Conservation (phyloP, 1,140 invertebrate genomes). For the Penaeus indicus region DNA sequence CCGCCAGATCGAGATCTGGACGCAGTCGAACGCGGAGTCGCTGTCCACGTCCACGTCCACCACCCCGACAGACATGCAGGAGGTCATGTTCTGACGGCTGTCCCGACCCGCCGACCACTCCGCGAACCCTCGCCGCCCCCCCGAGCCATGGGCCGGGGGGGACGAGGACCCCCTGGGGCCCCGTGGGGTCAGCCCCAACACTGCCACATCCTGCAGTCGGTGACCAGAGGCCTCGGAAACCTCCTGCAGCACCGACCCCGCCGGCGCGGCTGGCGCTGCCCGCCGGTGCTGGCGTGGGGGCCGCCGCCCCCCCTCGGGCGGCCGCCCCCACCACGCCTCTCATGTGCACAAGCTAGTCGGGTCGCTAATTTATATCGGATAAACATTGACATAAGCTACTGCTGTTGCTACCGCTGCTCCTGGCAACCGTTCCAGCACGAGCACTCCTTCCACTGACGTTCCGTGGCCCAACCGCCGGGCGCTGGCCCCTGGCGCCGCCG, state of each 20-base stretch:
- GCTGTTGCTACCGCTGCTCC: conserved; percentile 56
- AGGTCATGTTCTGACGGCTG: conserved; percentile 57
- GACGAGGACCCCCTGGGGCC: conserved; percentile 23
- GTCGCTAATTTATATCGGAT: conserved; percentile 63
- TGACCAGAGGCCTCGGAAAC: conserved; percentile 55
- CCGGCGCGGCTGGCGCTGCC: conserved; percentile 50
- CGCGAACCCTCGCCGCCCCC: conserved; percentile 38
- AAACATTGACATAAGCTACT: conserved; percentile 60
- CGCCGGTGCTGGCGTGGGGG: conserved; percentile 59
- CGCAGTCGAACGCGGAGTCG: conserved; percentile 40
- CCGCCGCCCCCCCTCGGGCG: conserved; percentile 52
- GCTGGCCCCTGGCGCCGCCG: neutral
- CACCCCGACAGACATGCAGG: conserved; percentile 58
- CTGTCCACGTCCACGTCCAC: conserved; percentile 41
- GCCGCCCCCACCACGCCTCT: conserved; percentile 57
- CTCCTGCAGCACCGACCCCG: conserved; percentile 45
- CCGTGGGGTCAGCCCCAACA: conserved; percentile 58
- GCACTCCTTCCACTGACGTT: neutral
- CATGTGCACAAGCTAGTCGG: conserved; percentile 63
- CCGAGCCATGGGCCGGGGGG: conserved; percentile 9
- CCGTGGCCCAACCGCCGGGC: conserved; percentile 1
- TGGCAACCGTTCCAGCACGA: conserved; percentile 21
- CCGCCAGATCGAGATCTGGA: conserved; percentile 59
- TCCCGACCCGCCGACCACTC: conserved; percentile 37
- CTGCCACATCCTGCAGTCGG: conserved; percentile 63